Evolutionary conservation across 2,113 vertebrate species (phyloP), one percentile per base, ranked within the genome.

Genomic region (Larimichthys crocea): DNA sequence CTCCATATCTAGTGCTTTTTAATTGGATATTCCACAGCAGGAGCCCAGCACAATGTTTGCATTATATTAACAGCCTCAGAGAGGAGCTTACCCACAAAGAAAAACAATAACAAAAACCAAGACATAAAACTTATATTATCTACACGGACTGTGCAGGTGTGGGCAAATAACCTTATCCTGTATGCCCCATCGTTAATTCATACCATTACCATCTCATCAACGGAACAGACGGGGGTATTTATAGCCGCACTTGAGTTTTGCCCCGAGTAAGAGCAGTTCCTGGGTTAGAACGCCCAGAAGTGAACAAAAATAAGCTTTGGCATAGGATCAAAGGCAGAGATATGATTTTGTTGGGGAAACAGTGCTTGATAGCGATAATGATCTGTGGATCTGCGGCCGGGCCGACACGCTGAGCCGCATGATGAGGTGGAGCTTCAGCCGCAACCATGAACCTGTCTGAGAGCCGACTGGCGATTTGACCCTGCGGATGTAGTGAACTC

Each of bases 21-120:
- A 92, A 94, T 93, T 88, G 89, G 88, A 85, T 85, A 57, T 76
- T 88, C 69, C 85, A 48, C 91, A 83, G 86, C 69, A 77, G 89
- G 90, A 76, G 49, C 44, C 66, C 63, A 1, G 57, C 59, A 66
- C 74, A 65, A 31, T 76, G 66, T 86, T 90, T 89, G 84, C 49
- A 81, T 89, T 82, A 46, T 67, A 85, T 82, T 82, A 86, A 68
- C 35, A 63, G 53, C 70, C 59, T 74, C 69, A 46, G 67, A 26
- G 53, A 31, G 17, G 53, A 31, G 19, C 59, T 69, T 65, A 8
- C 35, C 22, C 44, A 59, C 71, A 63, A 53, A 85, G n/a, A 79
- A 44, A 53, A 82, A n/a, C 17, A 70, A 0, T 15, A 40, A 52
- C 10, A 61, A 56, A 6, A 46, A 24, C 11, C 14, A 10, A 20